Evolutionary conservation across 2,888 invertebrate genomes (phyloP).

Genomic region (Sminthurides aquaticus): DNA sequence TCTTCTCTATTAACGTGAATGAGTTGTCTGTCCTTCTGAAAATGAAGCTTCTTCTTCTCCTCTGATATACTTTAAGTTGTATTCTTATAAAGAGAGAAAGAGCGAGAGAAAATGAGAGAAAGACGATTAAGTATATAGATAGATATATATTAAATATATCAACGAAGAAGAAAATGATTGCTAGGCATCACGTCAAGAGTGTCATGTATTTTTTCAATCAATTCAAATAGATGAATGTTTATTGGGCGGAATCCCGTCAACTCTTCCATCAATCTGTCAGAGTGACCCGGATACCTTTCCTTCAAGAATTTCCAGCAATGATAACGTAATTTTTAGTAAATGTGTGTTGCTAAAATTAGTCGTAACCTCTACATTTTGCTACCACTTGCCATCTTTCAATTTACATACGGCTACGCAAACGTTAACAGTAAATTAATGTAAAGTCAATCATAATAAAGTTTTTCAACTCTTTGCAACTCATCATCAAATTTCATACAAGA

Average conservation of each 20-base stretch:
- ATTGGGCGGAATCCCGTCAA: conserved; percentile 44
- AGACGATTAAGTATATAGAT: no score
- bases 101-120: background rate
- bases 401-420: background rate
- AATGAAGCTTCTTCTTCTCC: no score
- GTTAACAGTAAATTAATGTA: no score
- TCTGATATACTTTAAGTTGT: no score
- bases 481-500: no score
- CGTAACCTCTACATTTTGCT: background rate
- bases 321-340: background rate
- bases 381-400: background rate
- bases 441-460: no score
- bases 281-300: conserved; percentile 38
- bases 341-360: background rate
- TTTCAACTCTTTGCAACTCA: no score
- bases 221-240: conserved; percentile 24
- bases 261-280: conserved; percentile 27
- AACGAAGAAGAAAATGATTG: background rate
- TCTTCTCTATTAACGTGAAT: no score
- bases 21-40: no score
- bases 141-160: no score
- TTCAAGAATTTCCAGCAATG: conserved; percentile 13
- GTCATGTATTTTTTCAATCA: background rate
- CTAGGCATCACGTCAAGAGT: conserved; percentile 2
- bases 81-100: no score